Percentiles rank a stretch among this genome's conserved stretches.
Conservation (phyloP, 2,888 invertebrate genomes). For the Coleophora deauratella region DNA sequence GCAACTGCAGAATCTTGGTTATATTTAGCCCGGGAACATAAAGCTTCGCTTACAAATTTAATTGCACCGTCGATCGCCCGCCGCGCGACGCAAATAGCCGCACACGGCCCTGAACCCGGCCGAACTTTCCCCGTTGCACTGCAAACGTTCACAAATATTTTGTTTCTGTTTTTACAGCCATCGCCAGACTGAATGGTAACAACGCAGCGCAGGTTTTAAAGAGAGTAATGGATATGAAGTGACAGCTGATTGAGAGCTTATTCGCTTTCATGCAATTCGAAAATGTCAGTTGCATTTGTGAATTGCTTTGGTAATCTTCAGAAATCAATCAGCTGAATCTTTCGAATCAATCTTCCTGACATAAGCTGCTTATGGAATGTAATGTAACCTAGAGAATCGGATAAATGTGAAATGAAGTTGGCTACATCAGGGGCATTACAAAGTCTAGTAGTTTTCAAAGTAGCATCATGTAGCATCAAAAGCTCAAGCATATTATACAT, state of each 20-base stretch:
- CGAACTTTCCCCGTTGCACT: slow-evolving; percentile 52
- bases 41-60: slow-evolving; percentile 68
- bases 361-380: too few relatives aligned
- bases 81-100: slow-evolving; percentile 63
- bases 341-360: too few relatives aligned
- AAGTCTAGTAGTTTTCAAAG: slow-evolving; percentile 31
- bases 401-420: too few relatives aligned
- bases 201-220: too few relatives aligned
- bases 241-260: not conserved
- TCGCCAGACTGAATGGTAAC: slow-evolving; percentile 1
- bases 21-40: slow-evolving; percentile 61
- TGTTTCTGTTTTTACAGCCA: slow-evolving; percentile 25
- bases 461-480: slow-evolving; percentile 46
- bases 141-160: slow-evolving; percentile 31
- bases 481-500: slow-evolving; percentile 27
- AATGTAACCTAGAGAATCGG: too few relatives aligned
- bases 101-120: slow-evolving; percentile 66
- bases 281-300: not conserved
- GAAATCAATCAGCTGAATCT: too few relatives aligned
- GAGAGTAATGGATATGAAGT: too few relatives aligned
- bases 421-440: not conserved
- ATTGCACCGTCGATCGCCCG: slow-evolving; percentile 70
- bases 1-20: slow-evolving; percentile 46
- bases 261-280: not conserved
- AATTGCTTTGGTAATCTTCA: too few relatives aligned